Evolutionary conservation across 23 tunicate species (phyloP).

Genomic region (Phallusia fumigata): DNA sequence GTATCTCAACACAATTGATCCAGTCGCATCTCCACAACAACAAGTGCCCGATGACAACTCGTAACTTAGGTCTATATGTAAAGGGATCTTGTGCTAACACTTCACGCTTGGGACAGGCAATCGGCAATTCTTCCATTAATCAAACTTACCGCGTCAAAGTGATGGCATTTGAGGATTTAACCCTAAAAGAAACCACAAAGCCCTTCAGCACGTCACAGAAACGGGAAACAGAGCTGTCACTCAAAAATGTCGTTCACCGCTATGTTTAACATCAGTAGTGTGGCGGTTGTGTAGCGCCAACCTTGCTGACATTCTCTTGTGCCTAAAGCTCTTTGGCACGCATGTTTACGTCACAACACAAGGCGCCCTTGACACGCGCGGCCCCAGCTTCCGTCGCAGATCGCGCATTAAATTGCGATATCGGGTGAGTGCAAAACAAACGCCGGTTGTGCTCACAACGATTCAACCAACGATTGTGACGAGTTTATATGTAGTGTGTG

Average conservation of each 20-base stretch:
- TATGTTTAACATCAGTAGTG: neutral
- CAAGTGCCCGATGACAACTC: no score
- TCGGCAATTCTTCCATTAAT: no score
- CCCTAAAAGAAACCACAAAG: no score
- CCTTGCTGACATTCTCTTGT: neutral
- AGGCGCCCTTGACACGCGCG: neutral
- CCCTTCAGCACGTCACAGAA: neutral
- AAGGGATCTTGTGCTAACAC: no score
- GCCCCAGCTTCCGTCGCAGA: neutral
- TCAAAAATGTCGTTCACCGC: neutral
- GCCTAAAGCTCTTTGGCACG: neutral
- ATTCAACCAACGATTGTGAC: neutral
- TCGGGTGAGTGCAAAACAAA: neutral
- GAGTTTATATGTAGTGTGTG: no score
- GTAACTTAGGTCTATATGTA: no score
- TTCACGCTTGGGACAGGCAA: no score
- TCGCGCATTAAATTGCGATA: neutral
- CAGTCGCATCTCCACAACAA: no score
- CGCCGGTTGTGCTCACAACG: neutral
- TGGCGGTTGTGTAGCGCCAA: neutral
- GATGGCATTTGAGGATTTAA: no score
- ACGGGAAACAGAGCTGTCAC: slow-evolving; percentile 8
- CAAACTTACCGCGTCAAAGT: no score
- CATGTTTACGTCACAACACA: slow-evolving; percentile 5
- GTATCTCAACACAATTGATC: no score